Conservation (phyloP, 1,140 invertebrate genomes). For the Bombus confusus region DNA sequence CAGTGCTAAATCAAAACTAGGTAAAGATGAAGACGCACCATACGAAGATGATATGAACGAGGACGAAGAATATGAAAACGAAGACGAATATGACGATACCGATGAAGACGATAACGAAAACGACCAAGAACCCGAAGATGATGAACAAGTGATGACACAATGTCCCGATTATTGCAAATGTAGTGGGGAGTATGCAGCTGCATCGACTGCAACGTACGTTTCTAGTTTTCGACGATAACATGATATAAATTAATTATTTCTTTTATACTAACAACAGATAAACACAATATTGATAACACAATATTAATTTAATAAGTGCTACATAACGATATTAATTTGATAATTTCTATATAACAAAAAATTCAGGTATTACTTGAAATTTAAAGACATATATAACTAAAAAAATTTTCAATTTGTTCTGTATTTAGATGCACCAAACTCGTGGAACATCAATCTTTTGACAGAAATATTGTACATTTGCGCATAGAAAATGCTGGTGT, state of each 20-base stretch:
- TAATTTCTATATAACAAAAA: neutral
- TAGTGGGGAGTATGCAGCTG: conserved; percentile 78
- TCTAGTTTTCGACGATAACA: conserved; percentile 32
- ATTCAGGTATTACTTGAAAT: neutral
- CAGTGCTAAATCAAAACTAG: conserved; percentile 67
- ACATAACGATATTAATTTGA: no score
- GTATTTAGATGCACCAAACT: conserved; percentile 75
- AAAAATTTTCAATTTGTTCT: neutral
- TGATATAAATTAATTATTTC: conserved; percentile 30
- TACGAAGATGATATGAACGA: conserved; percentile 62
- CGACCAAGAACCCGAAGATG: conserved; percentile 70
- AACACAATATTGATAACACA: neutral
- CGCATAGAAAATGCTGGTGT: conserved; percentile 73
- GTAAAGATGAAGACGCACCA: conserved; percentile 70
- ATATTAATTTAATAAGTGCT: neutral
- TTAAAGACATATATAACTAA: neutral
- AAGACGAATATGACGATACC: conserved; percentile 68
- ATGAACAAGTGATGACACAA: conserved; percentile 71
- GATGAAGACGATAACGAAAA: conserved; percentile 71
- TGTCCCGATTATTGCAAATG: conserved; percentile 78
- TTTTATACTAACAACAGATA: conserved; percentile 9
- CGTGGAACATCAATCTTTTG: conserved; percentile 74
- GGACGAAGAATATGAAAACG: conserved; percentile 64
- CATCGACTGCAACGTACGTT: conserved; percentile 80
- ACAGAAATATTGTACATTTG: conserved; percentile 73